phyloP scores from a whole-genome alignment of 2,113 vertebrate species.

The Lepus europaeus region DNA sequence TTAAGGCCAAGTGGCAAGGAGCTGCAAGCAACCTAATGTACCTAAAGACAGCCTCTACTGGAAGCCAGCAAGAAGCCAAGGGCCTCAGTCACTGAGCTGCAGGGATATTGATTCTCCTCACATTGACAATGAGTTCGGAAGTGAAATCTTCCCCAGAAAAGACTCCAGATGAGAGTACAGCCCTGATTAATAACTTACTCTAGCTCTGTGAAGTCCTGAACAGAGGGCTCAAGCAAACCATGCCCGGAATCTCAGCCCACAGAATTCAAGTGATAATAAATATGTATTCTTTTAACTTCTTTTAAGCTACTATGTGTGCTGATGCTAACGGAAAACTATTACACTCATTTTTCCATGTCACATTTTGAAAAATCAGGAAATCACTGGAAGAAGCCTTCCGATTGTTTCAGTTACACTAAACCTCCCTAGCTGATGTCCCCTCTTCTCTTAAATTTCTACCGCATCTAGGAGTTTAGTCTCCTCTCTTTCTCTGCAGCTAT shows the following conservation, averaged over 20 bases:
- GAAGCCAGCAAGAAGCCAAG: neutral
- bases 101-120: neutral
- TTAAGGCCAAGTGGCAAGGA: neutral
- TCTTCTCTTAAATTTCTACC: neutral
- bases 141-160: too few species aligned
- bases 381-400: neutral
- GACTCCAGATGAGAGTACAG: neutral
- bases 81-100: neutral
- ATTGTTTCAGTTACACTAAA: neutral
- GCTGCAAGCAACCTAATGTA: too few species aligned
- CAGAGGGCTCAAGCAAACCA: neutral
- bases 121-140: neutral
- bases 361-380: constrained; percentile 28
- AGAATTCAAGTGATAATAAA: neutral
- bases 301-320: neutral
- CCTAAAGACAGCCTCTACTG: neutral
- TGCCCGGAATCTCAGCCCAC: neutral
- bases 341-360: neutral
- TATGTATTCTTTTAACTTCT: neutral
- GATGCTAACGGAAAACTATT: neutral
- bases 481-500: neutral
- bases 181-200: neutral
- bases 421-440: neutral
- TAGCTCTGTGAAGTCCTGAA: neutral
- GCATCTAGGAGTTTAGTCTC: neutral